Conservation (phyloP, 2,113 vertebrate genomes). For the Podiceps cristatus region DNA sequence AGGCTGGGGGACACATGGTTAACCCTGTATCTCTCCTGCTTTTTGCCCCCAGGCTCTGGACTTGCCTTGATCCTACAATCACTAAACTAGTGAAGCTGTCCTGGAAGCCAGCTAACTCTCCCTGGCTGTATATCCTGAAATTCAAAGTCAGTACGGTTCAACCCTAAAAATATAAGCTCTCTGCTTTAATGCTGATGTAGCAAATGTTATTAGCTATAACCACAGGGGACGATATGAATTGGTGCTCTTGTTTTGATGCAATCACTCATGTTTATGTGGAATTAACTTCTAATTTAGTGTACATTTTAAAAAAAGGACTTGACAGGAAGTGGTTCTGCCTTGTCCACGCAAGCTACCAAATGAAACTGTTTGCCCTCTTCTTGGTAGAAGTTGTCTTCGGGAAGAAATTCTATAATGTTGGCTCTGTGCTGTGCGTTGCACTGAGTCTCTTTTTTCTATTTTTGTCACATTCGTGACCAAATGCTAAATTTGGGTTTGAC, state of each 20-base stretch:
- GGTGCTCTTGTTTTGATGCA: neutral
- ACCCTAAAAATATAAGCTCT: neutral
- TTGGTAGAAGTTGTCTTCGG: neutral
- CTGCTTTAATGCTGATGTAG: neutral
- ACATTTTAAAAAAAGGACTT: fast-evolving
- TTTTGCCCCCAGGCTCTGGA: neutral
- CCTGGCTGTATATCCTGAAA: neutral
- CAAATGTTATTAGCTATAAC: neutral
- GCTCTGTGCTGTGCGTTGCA: neutral
- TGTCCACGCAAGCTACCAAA: fast-evolving
- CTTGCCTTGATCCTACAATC: neutral
- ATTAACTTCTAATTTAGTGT: neutral
- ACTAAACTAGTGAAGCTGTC: neutral
- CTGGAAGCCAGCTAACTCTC: neutral
- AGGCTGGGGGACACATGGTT: neutral
- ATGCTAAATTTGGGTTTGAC: neutral
- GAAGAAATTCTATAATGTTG: neutral
- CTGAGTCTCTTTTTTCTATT: neutral
- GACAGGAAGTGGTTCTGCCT: neutral
- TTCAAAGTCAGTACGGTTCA: neutral
- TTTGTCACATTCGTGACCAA: neutral
- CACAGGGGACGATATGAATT: neutral
- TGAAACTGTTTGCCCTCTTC: neutral
- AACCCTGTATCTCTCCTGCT: neutral
- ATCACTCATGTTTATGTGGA: neutral